phyloP scores from a whole-genome alignment of 2,113 vertebrate species.

The Noturus placidus region DNA sequence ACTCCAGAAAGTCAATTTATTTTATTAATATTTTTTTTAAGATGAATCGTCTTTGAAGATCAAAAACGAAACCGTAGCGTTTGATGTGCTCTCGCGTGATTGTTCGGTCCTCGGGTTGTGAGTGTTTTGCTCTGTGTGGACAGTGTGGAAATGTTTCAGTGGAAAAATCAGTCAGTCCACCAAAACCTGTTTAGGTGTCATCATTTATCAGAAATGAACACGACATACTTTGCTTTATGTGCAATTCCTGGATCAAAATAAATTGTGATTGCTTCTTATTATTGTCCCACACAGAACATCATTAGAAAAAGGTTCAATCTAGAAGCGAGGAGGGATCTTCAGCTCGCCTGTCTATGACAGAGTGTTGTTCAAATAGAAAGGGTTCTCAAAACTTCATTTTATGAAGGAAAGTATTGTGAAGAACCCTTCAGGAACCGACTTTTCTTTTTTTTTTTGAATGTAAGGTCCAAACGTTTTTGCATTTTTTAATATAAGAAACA shows the following conservation, averaged over 20 bases:
- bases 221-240: neutral
- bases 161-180: neutral
- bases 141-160: neutral
- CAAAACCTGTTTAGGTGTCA: neutral
- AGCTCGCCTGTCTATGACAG: neutral
- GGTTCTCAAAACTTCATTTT: neutral
- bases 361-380: neutral
- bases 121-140: conserved; percentile 9
- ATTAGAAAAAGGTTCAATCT: neutral
- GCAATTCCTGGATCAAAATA: neutral
- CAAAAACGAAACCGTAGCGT: conserved; percentile 28
- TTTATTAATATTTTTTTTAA: neutral
- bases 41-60: conserved; percentile 20
- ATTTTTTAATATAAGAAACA: no score
- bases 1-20: neutral
- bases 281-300: neutral
- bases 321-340: neutral
- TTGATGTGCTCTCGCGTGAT: conserved; percentile 26
- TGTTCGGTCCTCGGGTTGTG: neutral
- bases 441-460: neutral
- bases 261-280: neutral
- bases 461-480: neutral
- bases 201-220: neutral
- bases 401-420: neutral
- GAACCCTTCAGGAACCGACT: neutral